These are phyloP conservation scores for Aricia artaxerxes DNA, from an alignment of 2,888 invertebrate genomes.

Conservation along the genomic window DNA sequence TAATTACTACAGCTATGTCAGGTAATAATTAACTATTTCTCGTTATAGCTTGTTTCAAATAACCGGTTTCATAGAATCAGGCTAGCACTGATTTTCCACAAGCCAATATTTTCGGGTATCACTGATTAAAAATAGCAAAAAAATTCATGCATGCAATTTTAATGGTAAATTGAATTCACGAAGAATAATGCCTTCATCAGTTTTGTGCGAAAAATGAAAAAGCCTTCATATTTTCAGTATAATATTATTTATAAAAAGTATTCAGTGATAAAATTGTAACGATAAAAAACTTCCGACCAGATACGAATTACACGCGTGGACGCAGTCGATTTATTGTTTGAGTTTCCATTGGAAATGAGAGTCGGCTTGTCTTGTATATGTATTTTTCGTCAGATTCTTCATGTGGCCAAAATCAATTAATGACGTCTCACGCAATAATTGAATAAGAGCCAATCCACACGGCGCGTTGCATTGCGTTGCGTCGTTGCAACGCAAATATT, in stretches of 20 bases:
- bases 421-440: no score
- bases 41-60: not conserved
- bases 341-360: not conserved
- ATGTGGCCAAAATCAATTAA: not conserved
- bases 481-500: no score
- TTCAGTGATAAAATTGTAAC: constrained; percentile 21
- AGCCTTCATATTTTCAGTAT: constrained; percentile 24
- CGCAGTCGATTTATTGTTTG: not conserved
- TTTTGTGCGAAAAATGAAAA: constrained; percentile 28
- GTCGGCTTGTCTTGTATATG: not conserved
- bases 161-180: constrained; percentile 22
- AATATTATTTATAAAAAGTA: constrained; percentile 13
- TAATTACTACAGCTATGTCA: not conserved
- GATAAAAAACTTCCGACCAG: constrained; percentile 15
- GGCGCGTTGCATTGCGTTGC: no score
- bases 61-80: not conserved
- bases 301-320: not conserved
- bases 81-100: not conserved
- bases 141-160: constrained; percentile 7
- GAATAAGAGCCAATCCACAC: no score
- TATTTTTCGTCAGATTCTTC: not conserved
- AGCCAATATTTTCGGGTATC: constrained; percentile 6
- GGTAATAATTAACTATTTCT: not conserved
- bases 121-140: constrained; percentile 22
- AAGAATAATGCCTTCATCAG: constrained; percentile 26